Conservation (phyloP, 2,888 invertebrate genomes). For the Phyllotreta striolata region DNA sequence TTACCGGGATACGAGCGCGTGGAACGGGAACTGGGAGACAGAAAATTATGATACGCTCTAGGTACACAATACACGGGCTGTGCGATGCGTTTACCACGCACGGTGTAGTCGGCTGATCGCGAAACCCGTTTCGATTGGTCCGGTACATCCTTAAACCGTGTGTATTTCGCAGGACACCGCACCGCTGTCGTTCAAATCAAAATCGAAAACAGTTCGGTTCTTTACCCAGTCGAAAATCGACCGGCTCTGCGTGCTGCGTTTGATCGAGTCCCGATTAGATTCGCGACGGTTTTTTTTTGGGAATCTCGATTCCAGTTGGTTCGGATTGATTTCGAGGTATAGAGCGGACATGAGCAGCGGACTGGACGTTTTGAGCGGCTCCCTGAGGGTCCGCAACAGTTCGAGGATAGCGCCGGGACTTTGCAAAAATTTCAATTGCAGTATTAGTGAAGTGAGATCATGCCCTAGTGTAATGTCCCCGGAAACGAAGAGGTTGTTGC, state of each 20-base stretch:
- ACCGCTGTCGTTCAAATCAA: neutral
- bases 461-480: slow-evolving; percentile 78
- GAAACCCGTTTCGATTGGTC: slow-evolving; percentile 41
- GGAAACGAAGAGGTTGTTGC: slow-evolving; percentile 72
- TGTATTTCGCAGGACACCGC: slow-evolving; percentile 39
- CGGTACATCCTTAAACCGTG: slow-evolving; percentile 27
- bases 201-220: slow-evolving; percentile 32
- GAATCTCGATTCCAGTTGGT: slow-evolving; percentile 12
- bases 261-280: neutral
- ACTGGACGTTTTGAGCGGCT: slow-evolving; percentile 58
- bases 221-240: slow-evolving; percentile 19
- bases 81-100: slow-evolving; percentile 26
- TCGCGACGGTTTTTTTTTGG: slow-evolving; percentile 9
- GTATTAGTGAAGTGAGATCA: slow-evolving; percentile 57
- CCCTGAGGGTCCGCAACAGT: slow-evolving; percentile 58
- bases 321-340: slow-evolving; percentile 18
- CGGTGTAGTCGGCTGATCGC: slow-evolving; percentile 35
- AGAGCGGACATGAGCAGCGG: slow-evolving; percentile 54
- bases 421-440: slow-evolving; percentile 50
- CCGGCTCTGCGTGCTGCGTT: neutral
- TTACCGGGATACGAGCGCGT: no score
- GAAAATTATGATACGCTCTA: no score
- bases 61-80: neutral
- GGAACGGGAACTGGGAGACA: no score
- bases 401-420: slow-evolving; percentile 48